These are phyloP conservation scores for Drusus annulatus DNA, from an alignment of 1,140 invertebrate species.

Conservation along the genomic window DNA sequence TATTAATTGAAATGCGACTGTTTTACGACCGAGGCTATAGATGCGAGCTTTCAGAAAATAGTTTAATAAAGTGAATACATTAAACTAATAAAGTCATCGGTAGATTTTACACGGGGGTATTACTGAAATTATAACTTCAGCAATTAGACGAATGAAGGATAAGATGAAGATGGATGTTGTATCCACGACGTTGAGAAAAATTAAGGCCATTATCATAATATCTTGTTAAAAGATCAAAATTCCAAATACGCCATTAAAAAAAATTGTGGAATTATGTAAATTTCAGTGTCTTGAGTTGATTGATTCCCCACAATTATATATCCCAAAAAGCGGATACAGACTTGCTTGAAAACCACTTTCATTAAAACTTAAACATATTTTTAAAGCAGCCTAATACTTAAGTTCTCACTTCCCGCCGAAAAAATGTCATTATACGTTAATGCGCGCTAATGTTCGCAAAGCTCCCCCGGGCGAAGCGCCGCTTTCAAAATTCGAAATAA, in stretches of 20 bases:
- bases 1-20: too few species aligned
- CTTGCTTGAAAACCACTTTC: slow-evolving; percentile 1
- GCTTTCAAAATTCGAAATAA: background rate
- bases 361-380: slow-evolving; percentile 5
- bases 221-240: background rate
- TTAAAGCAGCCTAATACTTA: background rate
- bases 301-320: too few species aligned
- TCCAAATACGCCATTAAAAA: background rate
- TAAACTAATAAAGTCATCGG: too few species aligned
- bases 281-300: background rate
- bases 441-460: slow-evolving; percentile 13
- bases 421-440: slow-evolving; percentile 17
- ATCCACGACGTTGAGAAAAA: too few species aligned
- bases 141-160: too few species aligned
- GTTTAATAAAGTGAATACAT: too few species aligned
- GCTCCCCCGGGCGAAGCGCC: background rate
- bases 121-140: too few species aligned
- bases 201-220: background rate
- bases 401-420: background rate
- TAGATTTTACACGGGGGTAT: too few species aligned
- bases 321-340: background rate
- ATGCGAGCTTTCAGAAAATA: too few species aligned
- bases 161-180: too few species aligned
- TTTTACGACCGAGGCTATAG: too few species aligned
- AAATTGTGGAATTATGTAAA: background rate